Evolutionary conservation across 2,797 vertebrate genomes (phyloP), one percentile per base, ranked within the genome.

Genomic region (Florisuga fusca): DNA sequence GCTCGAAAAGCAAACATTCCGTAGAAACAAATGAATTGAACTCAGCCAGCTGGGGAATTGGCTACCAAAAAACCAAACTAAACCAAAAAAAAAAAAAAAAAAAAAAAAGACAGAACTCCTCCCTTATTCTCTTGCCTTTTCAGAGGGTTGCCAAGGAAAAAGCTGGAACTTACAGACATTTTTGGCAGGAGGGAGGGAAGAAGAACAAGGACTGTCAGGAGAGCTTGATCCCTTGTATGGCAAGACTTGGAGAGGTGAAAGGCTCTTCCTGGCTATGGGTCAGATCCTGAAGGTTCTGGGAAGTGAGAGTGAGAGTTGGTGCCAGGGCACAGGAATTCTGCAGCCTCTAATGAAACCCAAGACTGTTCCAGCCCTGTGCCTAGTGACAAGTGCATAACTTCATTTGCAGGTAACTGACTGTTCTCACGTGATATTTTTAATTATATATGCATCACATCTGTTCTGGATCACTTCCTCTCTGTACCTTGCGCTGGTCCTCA

Each of bases 1-100:
- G 84, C 94, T 88, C 50, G 2, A 64, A 95, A 95, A 80, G 61
- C 77, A 90, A 87, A 95, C 71, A 77, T 94, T 84, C 74, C 73
- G 54, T 80, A 84, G 89, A 92, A 78, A 83, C 73, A 93, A 93
- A 83, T 72, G 83, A 89, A 54, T 82, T 80, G 12, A 93, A 82
- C 57, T 93, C 77, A 94, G 50, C 36, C 85, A 80, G 86, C 50
- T 7, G 1, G 74, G 33, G 80, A 91, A 72, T 74, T 86, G n/a
- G 64, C 71, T 90, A 95, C 74, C 50, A 43, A 78, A 69, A 74
- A 59, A 33, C 10, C 38, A 41, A 41, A 41, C 38, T 13, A 41
- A 41, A 41, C 38, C 38, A 17, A 69, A 53, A 17, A 31, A 27
- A n/a, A 48, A 46, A 69, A 51, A 41, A 43, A 51, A 17, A 25